phyloP scores from a whole-genome alignment of 35 echinoderm and acorn worm genomes.

The Ophiothrix spiculata region DNA sequence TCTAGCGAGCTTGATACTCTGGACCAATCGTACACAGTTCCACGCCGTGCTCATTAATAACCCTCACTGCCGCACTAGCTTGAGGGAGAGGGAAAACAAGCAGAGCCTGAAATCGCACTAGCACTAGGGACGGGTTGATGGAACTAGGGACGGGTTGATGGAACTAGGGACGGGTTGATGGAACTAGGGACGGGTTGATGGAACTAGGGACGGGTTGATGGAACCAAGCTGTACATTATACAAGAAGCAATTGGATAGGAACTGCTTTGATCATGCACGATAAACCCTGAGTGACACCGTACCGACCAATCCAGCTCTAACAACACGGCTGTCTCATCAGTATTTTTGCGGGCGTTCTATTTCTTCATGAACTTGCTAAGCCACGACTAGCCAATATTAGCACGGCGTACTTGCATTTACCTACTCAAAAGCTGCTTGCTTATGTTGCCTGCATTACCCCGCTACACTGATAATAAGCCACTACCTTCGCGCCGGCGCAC shows the following conservation, averaged over 20 bases:
- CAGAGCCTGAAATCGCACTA: too few species aligned
- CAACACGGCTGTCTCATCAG: neutral
- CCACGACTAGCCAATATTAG: neutral
- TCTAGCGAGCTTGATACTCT: neutral
- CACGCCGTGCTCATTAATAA: conserved; percentile 6
- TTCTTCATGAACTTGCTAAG: too few species aligned
- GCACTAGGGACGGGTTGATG: too few species aligned
- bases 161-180: too few species aligned
- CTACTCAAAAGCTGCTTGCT: neutral
- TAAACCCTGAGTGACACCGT: conserved; percentile 11
- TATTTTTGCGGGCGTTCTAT: neutral
- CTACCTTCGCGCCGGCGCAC: conserved; percentile 12
- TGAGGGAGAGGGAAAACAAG: neutral
- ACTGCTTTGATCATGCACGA: neutral
- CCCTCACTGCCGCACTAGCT: neutral
- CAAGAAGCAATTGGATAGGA: neutral
- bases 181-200: neutral
- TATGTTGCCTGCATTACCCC: neutral
- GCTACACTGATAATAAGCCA: neutral
- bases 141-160: too few species aligned
- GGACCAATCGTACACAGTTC: neutral
- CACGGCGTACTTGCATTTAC: neutral
- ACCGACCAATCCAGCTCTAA: neutral
- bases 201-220: conserved; percentile 6
- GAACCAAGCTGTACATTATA: neutral